Percentiles rank a stretch among this genome's conserved stretches.
phyloP scores from a whole-genome alignment of 2,797 vertebrate species.

The Neosalanx taihuensis region DNA sequence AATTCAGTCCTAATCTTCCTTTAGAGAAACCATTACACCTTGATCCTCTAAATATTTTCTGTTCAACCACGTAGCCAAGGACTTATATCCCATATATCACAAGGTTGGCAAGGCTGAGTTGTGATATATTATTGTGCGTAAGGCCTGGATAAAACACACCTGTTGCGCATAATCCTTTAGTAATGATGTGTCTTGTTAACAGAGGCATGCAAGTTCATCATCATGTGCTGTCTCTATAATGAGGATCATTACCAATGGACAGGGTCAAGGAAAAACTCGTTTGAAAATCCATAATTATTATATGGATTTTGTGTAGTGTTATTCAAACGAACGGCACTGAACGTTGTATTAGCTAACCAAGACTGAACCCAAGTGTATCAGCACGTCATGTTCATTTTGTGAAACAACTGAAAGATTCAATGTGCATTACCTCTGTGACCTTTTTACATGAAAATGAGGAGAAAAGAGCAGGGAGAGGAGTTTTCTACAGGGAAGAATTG shows the following conservation, averaged over 20 bases:
- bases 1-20: not conserved
- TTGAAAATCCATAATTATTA: too few species aligned
- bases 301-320: too few species aligned
- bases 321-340: too few species aligned
- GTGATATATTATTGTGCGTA: not conserved
- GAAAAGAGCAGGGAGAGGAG: slow-evolving; percentile 11
- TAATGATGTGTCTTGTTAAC: slow-evolving; percentile 60
- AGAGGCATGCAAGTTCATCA: slow-evolving; percentile 42
- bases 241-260: slow-evolving; percentile 33
- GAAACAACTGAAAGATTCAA: not conserved
- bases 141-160: slow-evolving; percentile 51
- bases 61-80: not conserved
- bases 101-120: not conserved
- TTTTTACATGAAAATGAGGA: not conserved
- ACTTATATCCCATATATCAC: not conserved
- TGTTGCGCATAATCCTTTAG: slow-evolving; percentile 63
- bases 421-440: not conserved
- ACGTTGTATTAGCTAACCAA: too few species aligned
- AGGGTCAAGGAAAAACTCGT: too few species aligned
- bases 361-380: not conserved
- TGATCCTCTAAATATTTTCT: not conserved
- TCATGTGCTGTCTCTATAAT: slow-evolving; percentile 43
- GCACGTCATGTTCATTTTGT: not conserved
- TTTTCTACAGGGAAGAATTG: too few species aligned
- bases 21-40: not conserved